These are phyloP conservation scores for Neoitamus cyanurus DNA, from an alignment of 2,888 invertebrate species.

Conservation along the genomic window DNA sequence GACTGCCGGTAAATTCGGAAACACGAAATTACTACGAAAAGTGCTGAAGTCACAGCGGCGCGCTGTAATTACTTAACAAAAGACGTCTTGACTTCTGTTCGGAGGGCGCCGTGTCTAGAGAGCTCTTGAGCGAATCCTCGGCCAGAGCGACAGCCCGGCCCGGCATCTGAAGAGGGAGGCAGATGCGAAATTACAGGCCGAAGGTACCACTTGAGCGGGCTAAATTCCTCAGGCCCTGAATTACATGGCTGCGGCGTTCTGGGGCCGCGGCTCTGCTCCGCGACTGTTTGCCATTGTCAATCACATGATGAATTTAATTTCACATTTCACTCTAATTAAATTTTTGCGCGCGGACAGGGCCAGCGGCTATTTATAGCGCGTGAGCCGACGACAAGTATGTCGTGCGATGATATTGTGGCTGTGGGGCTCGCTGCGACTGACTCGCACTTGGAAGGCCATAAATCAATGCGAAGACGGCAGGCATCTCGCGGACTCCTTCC, in stretches of 20 bases:
- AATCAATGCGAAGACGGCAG: slow-evolving; percentile 40
- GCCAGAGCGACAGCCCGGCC: neutral
- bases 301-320: slow-evolving; percentile 52
- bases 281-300: slow-evolving; percentile 50
- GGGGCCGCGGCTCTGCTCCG: neutral
- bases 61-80: slow-evolving; percentile 49
- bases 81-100: slow-evolving; percentile 50
- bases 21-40: slow-evolving; percentile 46
- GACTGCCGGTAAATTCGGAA: slow-evolving; percentile 41
- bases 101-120: neutral
- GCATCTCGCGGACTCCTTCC: slow-evolving; percentile 8
- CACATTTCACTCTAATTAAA: slow-evolving; percentile 48
- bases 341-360: slow-evolving; percentile 44
- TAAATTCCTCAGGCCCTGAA: slow-evolving; percentile 48
- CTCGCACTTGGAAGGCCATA: slow-evolving; percentile 40
- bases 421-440: neutral
- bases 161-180: slow-evolving; percentile 43
- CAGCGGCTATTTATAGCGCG: slow-evolving; percentile 43
- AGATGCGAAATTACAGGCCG: slow-evolving; percentile 49
- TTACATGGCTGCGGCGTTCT: slow-evolving; percentile 14
- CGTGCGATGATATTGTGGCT: neutral
- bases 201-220: slow-evolving; percentile 45
- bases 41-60: slow-evolving; percentile 51
- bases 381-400: slow-evolving; percentile 10
- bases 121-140: slow-evolving; percentile 16